Percentiles rank a stretch among this genome's conserved stretches.
phyloP scores from a whole-genome alignment of 2,797 vertebrate genomes.

The Argya squamiceps region DNA sequence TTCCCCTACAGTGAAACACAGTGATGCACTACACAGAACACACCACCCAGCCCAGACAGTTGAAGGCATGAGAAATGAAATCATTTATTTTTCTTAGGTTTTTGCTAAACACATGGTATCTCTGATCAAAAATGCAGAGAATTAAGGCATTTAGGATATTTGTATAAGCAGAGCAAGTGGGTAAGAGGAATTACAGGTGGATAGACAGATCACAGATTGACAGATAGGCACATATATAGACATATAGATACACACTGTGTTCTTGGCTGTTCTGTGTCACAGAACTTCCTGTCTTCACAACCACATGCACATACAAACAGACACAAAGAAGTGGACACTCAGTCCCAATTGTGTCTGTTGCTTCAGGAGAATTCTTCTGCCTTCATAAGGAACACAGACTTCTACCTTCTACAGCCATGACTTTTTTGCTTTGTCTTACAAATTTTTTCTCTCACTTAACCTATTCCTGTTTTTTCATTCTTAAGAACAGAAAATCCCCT shows the following conservation, averaged over 20 bases:
- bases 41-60: fast-evolving
- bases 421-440: not conserved
- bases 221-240: not conserved
- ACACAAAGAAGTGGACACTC: not conserved
- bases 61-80: not conserved
- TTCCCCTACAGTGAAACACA: fast-evolving
- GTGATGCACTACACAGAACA: not conserved
- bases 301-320: too few species aligned
- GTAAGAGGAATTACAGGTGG: not conserved
- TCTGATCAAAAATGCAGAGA: not conserved
- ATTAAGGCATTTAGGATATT: not conserved
- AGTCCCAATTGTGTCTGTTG: not conserved
- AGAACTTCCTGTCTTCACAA: not conserved
- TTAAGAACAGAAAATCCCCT: not conserved
- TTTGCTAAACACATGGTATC: not conserved
- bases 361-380: not conserved
- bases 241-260: not conserved
- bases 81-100: not conserved
- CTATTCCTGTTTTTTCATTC: not conserved
- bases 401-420: not conserved
- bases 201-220: not conserved
- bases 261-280: not conserved
- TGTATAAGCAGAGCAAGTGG: not conserved
- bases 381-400: not conserved
- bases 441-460: not conserved